Percentiles rank a stretch among this genome's conserved stretches.
phyloP scores from a whole-genome alignment of 53 echinoderm and acorn worm species.

The Holothuria leucospilota region DNA sequence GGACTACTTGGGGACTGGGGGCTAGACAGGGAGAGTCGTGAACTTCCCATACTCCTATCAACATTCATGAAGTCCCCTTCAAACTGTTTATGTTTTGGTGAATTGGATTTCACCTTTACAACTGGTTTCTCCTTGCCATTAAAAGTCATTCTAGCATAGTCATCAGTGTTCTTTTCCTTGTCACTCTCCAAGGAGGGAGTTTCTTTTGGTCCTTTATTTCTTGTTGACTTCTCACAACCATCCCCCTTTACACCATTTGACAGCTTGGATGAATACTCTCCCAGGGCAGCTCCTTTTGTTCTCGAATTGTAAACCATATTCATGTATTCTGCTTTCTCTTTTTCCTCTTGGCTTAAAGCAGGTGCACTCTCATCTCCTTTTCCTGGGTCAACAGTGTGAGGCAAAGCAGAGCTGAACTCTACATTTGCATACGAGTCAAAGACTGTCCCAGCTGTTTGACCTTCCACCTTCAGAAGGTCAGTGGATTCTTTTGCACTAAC shows the following conservation, averaged over 20 bases:
- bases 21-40: slow-evolving; percentile 12
- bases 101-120: slow-evolving; percentile 1
- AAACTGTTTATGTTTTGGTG: slow-evolving; percentile 24
- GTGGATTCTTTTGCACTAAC: not conserved
- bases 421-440: slow-evolving; percentile 24
- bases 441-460: not conserved
- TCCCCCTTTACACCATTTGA: not conserved
- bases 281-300: not conserved
- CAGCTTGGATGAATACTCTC: not conserved
- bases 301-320: slow-evolving; percentile 34
- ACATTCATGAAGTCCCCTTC: slow-evolving; percentile 77
- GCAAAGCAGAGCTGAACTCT: slow-evolving; percentile 16
- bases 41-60: slow-evolving; percentile 52
- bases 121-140: slow-evolving; percentile 2
- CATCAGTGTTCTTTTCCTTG: not conserved
- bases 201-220: not conserved
- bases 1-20: slow-evolving; percentile 61
- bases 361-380: not conserved
- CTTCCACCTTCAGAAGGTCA: not conserved
- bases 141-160: slow-evolving; percentile 12
- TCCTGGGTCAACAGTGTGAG: not conserved
- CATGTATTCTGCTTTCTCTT: slow-evolving; percentile 25
- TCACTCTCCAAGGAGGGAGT: slow-evolving; percentile 2
- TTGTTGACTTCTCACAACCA: not conserved
- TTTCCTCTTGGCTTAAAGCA: not conserved